Evolutionary conservation across 2,888 invertebrate genomes (phyloP).

Genomic region (Tholera decimalis): DNA sequence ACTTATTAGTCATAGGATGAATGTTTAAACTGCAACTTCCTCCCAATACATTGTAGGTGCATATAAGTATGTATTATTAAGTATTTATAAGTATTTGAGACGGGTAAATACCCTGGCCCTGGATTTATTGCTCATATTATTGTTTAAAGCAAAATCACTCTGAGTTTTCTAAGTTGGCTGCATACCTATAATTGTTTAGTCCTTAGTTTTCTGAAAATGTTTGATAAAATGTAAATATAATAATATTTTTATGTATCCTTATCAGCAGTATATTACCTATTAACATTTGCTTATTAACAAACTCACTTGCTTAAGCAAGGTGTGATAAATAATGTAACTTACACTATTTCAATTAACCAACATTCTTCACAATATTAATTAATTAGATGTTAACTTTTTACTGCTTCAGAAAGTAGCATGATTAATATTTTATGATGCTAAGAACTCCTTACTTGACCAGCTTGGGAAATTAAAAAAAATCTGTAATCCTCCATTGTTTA

Average conservation of each 20-base stretch:
- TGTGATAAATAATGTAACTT: background rate
- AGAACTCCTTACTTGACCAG: slow-evolving; percentile 18
- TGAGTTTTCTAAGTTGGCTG: background rate
- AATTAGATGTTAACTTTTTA: slow-evolving; percentile 23
- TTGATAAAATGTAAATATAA: background rate
- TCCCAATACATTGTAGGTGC: slow-evolving; percentile 12
- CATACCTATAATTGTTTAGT: background rate
- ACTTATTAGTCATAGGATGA: slow-evolving; percentile 37
- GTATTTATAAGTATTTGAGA: no score
- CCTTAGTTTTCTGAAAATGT: slow-evolving; percentile 1
- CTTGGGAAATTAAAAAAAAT: slow-evolving; percentile 16
- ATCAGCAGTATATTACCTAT: no score
- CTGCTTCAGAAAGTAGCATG: background rate
- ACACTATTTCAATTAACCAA: slow-evolving; percentile 10
- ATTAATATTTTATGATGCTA: slow-evolving; percentile 5
- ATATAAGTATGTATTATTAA: background rate
- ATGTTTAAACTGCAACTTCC: slow-evolving; percentile 34
- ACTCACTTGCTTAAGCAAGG: background rate
- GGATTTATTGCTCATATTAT: slow-evolving; percentile 4
- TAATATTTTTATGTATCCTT: slow-evolving; percentile 31
- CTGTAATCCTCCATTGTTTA: slow-evolving; percentile 26
- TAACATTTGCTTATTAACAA: background rate
- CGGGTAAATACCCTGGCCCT: slow-evolving; percentile 27
- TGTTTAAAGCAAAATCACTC: background rate
- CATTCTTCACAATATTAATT: slow-evolving; percentile 11